Conservation (phyloP, 2,797 vertebrate genomes). For the Strix occidentalis region DNA sequence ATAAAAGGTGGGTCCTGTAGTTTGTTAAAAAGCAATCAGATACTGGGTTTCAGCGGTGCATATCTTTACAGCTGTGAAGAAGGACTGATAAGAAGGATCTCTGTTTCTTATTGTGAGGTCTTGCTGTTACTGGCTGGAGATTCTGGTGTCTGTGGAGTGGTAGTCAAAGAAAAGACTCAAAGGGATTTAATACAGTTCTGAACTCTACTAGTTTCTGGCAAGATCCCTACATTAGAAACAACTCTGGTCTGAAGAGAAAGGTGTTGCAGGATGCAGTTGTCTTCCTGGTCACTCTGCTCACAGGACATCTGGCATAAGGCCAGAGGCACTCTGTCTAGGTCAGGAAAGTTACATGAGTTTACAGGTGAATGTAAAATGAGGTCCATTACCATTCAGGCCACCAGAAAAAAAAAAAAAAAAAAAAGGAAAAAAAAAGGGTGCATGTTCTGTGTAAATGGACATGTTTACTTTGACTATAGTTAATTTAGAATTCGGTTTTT, state of each 20-base stretch:
- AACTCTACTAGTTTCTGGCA: slow-evolving; percentile 1
- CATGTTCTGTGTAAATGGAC: not conserved
- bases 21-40: not conserved
- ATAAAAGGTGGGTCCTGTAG: not conserved
- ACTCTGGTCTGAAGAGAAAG: not conserved
- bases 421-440: not conserved
- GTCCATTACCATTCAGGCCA: not conserved
- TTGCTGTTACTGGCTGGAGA: not conserved
- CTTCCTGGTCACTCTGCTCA: not conserved
- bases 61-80: not conserved
- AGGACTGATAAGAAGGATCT: not conserved
- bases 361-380: not conserved
- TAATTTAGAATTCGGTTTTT: not conserved
- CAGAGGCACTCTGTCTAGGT: not conserved
- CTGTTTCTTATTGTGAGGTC: not conserved
- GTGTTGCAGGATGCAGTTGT: not conserved
- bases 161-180: not conserved
- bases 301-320: not conserved
- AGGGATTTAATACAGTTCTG: not conserved
- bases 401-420: too few species aligned
- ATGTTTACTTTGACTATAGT: not conserved
- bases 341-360: not conserved
- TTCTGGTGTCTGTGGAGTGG: not conserved
- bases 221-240: not conserved
- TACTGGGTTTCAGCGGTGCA: not conserved